Evolutionary conservation across 2,113 vertebrate genomes (phyloP).

Genomic region (Phalacrocorax brasilianus): DNA sequence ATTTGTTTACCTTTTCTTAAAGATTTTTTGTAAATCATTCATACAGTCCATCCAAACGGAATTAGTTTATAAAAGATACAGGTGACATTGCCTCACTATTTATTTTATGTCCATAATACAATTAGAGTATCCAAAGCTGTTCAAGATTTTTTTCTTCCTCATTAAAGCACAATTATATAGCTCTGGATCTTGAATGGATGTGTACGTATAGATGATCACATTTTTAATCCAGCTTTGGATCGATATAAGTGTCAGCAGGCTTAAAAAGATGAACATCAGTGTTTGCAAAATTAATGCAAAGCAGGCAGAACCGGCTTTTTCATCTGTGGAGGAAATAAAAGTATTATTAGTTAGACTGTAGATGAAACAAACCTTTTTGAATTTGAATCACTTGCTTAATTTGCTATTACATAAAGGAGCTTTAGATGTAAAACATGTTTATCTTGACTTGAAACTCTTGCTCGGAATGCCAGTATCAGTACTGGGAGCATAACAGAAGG

Average conservation of each 20-base stretch:
- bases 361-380: neutral
- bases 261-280: neutral
- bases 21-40: neutral
- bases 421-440: neutral
- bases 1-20: neutral
- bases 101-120: neutral
- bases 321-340: neutral
- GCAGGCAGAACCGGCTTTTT: neutral
- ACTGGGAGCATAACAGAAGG: neutral
- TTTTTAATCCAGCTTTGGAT: neutral
- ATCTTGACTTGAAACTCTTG: neutral
- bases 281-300: neutral
- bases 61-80: neutral
- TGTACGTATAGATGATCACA: neutral
- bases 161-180: neutral
- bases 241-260: neutral
- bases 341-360: neutral
- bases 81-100: neutral
- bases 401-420: neutral
- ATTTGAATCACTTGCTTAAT: neutral
- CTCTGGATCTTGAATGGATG: neutral
- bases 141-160: neutral
- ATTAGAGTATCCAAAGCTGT: neutral
- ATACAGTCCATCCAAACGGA: neutral
- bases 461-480: neutral